Conservation (phyloP, 2,797 vertebrate genomes). For the Nyctibius grandis region DNA sequence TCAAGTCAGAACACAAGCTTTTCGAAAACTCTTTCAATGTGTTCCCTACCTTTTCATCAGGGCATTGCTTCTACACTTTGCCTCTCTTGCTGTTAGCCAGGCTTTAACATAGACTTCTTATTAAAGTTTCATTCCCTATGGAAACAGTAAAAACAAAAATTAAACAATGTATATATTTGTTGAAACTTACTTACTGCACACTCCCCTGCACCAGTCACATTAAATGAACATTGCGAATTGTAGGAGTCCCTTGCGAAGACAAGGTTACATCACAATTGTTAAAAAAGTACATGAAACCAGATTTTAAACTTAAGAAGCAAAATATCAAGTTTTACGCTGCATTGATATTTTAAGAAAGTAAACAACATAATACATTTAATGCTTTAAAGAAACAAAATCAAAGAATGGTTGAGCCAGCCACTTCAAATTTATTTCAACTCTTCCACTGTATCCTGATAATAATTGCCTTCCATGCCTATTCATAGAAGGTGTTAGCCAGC, state of each 20-base stretch:
- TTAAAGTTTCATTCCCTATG: slow-evolving; percentile 57
- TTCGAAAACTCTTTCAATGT: not conserved
- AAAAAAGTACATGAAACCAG: not conserved
- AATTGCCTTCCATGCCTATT: not conserved
- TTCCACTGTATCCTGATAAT: not conserved
- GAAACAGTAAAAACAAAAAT: slow-evolving; percentile 29
- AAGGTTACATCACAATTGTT: not conserved
- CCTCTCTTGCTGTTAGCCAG: not conserved
- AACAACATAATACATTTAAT: not conserved
- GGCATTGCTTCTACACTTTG: slow-evolving; percentile 48
- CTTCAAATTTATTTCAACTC: not conserved
- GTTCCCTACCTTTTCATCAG: slow-evolving; percentile 53
- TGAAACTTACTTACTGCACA: not conserved
- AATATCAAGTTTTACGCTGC: not conserved
- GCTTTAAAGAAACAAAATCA: not conserved
- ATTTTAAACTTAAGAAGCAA: not conserved
- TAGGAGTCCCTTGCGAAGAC: not conserved
- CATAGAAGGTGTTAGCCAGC: not conserved
- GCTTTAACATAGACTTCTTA: not conserved
- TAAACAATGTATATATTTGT: not conserved
- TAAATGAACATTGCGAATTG: not conserved
- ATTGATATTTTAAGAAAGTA: not conserved
- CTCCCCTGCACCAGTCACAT: not conserved
- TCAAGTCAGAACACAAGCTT: not conserved
- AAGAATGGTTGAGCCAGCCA: not conserved